Evolutionary conservation across 2,113 vertebrate genomes (phyloP).

Genomic region (Lucifuga dentata): DNA sequence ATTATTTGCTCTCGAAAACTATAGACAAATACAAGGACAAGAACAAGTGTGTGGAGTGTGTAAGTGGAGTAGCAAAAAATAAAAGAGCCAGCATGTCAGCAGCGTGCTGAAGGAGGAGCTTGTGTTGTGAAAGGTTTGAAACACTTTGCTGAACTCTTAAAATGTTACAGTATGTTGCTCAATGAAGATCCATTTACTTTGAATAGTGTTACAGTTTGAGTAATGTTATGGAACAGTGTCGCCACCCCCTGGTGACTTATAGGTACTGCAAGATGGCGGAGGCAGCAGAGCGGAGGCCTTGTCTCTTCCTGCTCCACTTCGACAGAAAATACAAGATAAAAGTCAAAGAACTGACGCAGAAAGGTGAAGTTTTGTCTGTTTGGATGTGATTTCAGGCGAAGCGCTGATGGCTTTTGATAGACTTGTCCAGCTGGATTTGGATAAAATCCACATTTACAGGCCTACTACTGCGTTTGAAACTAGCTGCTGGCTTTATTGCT

Average conservation of each 20-base stretch:
- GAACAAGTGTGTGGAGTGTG: too few species aligned
- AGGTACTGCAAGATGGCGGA: constrained; percentile 23
- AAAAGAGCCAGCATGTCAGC: background rate
- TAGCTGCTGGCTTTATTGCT: constrained; percentile 62
- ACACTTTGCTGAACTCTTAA: constrained; percentile 61
- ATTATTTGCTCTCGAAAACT: too few species aligned
- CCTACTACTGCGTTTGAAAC: constrained; percentile 31
- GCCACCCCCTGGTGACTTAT: constrained; percentile 81
- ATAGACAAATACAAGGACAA: too few species aligned
- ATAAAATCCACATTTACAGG: background rate
- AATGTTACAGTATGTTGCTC: constrained; percentile 43
- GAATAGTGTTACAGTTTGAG: background rate
- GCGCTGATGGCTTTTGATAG: background rate
- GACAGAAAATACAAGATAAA: background rate
- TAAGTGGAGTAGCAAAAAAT: too few species aligned
- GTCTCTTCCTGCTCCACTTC: background rate
- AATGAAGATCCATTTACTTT: constrained; percentile 40
- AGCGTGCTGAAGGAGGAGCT: constrained; percentile 19
- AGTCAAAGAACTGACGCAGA: background rate
- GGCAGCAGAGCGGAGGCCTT: constrained; percentile 13
- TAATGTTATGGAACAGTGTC: constrained; percentile 84
- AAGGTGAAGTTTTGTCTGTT: background rate
- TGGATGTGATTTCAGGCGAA: constrained; percentile 1
- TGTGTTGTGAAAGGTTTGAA: constrained; percentile 62
- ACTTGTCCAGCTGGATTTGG: background rate